Percentiles rank a stretch among this genome's conserved stretches.
phyloP scores from a whole-genome alignment of 2,797 vertebrate species.

The Gymnodraco acuticeps region DNA sequence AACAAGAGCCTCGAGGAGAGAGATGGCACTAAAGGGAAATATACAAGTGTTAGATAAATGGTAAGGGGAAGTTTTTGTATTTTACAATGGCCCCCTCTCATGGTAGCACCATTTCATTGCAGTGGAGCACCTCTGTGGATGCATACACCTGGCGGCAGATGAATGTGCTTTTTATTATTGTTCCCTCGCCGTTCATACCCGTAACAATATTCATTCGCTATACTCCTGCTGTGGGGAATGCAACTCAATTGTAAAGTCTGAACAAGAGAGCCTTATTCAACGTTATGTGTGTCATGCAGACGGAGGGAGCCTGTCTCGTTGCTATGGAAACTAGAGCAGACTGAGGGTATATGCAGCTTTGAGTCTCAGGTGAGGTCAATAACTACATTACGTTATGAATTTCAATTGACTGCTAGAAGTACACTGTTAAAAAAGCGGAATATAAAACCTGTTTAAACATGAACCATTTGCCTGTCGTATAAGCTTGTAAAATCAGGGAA shows the following conservation, averaged over 20 bases:
- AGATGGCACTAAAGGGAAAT: slow-evolving; percentile 88
- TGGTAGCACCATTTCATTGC: slow-evolving; percentile 48
- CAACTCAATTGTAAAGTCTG: slow-evolving; percentile 22
- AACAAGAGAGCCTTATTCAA: slow-evolving; percentile 23
- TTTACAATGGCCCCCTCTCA: slow-evolving; percentile 61
- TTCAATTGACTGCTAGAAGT: slow-evolving; percentile 16
- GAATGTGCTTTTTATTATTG: not conserved
- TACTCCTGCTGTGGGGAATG: not conserved
- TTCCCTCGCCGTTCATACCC: not conserved
- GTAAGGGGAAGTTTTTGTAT: not conserved
- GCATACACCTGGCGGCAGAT: not conserved
- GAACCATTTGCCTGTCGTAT: not conserved
- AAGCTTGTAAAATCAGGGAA: not conserved
- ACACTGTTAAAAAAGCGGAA: not conserved
- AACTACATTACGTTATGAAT: slow-evolving; percentile 35
- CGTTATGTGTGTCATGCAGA: slow-evolving; percentile 30
- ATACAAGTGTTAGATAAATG: not conserved
- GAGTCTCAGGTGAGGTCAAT: slow-evolving; percentile 51
- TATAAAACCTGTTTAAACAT: not conserved
- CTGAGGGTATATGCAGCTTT: slow-evolving; percentile 44
- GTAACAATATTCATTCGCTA: not conserved
- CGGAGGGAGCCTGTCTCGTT: slow-evolving; percentile 35
- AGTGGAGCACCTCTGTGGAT: not conserved
- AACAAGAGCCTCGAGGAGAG: slow-evolving; percentile 93
- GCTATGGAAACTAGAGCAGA: slow-evolving; percentile 62